Percentiles rank a stretch among this genome's conserved stretches.
Conservation (phyloP, 2,113 vertebrate genomes). For the Numida meleagris region DNA sequence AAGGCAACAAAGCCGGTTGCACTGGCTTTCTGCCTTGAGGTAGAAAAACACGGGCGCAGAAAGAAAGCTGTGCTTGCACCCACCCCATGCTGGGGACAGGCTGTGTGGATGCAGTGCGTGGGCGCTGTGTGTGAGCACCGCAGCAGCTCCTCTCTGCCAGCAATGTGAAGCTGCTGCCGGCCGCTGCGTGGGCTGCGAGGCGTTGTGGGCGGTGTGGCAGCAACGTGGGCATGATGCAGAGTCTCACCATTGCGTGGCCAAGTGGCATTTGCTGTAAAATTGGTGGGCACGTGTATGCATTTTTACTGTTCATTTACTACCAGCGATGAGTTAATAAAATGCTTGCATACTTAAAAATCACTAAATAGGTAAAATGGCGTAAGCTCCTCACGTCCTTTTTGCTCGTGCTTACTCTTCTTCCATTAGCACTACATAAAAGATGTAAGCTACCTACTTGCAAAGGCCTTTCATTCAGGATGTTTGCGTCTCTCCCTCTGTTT, state of each 20-base stretch:
- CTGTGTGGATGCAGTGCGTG: neutral
- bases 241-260: neutral
- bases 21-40: neutral
- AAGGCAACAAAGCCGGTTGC: neutral
- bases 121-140: neutral
- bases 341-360: neutral
- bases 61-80: neutral
- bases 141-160: neutral
- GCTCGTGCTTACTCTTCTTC: neutral
- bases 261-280: neutral
- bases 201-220: fast-evolving
- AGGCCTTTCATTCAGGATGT: neutral
- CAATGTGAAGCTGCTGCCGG: neutral
- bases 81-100: neutral
- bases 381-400: neutral
- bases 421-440: neutral
- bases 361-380: neutral
- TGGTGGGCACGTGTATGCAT: fast-evolving
- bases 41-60: neutral
- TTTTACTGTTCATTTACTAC: too few species aligned
- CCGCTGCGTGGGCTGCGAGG: neutral
- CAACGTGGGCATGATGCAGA: neutral
- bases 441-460: neutral
- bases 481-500: neutral
- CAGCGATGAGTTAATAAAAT: neutral